phyloP scores from a whole-genome alignment of 2,797 vertebrate species.

The Strix occidentalis region DNA sequence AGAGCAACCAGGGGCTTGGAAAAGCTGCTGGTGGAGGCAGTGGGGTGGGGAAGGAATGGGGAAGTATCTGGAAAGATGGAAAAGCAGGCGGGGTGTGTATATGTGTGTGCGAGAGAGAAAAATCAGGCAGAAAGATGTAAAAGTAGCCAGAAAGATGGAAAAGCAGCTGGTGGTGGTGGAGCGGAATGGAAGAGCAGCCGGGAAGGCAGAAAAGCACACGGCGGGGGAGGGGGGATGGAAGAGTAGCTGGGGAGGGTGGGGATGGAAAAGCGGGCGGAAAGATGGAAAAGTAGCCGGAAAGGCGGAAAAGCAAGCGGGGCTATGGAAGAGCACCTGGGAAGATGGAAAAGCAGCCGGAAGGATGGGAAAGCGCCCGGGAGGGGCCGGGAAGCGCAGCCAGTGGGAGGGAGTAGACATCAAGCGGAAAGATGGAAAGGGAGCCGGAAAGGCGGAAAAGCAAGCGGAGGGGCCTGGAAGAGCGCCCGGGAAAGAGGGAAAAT shows the following conservation, averaged over 20 bases:
- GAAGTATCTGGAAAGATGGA: background rate
- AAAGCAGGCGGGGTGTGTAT: background rate
- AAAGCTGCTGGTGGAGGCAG: background rate
- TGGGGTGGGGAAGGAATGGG: background rate
- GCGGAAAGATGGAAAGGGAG: constrained; percentile 32
- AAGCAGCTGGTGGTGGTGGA: background rate
- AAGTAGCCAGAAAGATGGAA: background rate
- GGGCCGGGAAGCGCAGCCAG: background rate
- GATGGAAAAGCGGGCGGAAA: background rate
- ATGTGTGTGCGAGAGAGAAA: background rate
- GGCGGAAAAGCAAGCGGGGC: background rate
- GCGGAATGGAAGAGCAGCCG: background rate
- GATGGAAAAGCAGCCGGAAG: background rate
- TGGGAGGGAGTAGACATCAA: constrained; percentile 10
- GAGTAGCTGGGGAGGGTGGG: background rate
- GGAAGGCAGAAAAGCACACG: background rate
- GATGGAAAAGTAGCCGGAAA: background rate
- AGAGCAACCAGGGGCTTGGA: background rate
- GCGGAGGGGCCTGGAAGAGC: background rate
- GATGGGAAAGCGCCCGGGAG: background rate
- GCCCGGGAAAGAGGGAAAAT: background rate
- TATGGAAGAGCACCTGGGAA: background rate
- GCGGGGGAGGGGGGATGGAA: background rate
- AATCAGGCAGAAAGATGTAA: background rate
- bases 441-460: background rate